Base-by-base conservation (phyloP, 2,797 vertebrate genomes). In the Tenualosa thibaudeaui region DNA sequence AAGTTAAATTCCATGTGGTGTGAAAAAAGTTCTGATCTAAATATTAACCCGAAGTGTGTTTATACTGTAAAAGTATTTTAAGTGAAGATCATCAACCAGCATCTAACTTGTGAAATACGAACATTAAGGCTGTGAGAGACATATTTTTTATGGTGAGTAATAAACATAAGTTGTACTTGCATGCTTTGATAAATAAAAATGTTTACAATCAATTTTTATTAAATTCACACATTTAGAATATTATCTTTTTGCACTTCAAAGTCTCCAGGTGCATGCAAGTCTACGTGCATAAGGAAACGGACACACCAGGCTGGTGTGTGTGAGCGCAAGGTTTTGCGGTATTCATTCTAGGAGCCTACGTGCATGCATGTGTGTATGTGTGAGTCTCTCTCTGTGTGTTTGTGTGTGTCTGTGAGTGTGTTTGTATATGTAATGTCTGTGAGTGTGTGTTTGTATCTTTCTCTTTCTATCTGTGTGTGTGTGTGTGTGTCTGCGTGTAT, bases 401-500 rank as follows among this genome's bases (percentile, higher is more conserved):
- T 26, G 24, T 10, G n/a, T 26, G 60, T 65, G 60, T 65, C 24
- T 65, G 6, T 62, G n/a, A n/a, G n/a, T n/a, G n/a, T n/a, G n/a
- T n/a, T n/a, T n/a, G 60, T 62, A 8, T 62, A 10, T 62, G n/a
- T 62, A n/a, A 3, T 56, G 53, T 56, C 13, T 56, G 53, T 10
- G 53, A 17, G 54, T 56, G 13, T 86, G 0, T 89, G 87, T 88
- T 46, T 46, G 46, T 46, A 46, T 46, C 46, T 46, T 7, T 46
- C 46, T 4, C 46, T 46, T 3, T 46, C 46, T 46, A 1, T 46
- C 46, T 31, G 31, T 31, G 31, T 31, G 31, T 31, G 88, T 87
- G 87, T 84, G 75, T 68, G 49, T n/a, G 51, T 81, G 51, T 81
- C 84, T 0, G 81, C 68, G 84, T 22, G 1, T 86, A 85, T 84